Percentiles rank a stretch among this genome's conserved stretches.
These are phyloP conservation scores for Scolopax rusticola DNA, from an alignment of 2,797 vertebrate species.

Conservation along the genomic window DNA sequence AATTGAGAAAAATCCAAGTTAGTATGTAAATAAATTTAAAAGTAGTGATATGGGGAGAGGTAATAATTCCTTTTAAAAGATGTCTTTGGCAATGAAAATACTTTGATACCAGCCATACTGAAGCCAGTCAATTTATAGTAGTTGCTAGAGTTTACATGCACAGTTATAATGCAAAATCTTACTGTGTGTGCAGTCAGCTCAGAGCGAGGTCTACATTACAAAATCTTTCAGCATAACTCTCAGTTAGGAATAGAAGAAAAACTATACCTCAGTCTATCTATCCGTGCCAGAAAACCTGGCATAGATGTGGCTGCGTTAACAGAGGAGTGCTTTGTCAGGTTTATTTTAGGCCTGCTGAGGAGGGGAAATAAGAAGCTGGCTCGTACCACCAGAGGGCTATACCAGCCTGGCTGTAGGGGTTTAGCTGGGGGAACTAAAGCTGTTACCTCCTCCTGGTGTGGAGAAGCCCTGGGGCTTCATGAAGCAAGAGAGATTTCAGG, in stretches of 20 bases:
- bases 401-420: neutral
- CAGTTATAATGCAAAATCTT: neutral
- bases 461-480: neutral
- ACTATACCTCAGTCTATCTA: neutral
- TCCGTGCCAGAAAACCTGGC: neutral
- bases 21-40: neutral
- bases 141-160: neutral
- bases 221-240: neutral
- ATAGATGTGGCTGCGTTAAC: neutral
- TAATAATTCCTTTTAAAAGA: neutral
- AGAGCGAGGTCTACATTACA: neutral
- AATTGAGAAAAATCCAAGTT: neutral
- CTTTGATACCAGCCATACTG: neutral
- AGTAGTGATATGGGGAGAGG: neutral
- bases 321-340: neutral
- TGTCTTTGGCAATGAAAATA: neutral
- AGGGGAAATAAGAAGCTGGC: neutral
- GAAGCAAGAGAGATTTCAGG: neutral
- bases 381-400: conserved; percentile 35
- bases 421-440: neutral
- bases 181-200: neutral
- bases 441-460: neutral
- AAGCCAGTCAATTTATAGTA: neutral
- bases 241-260: neutral
- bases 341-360: neutral